Evolutionary conservation across 2,113 vertebrate genomes (phyloP).

Genomic region (Trichomycterus rosablanca): DNA sequence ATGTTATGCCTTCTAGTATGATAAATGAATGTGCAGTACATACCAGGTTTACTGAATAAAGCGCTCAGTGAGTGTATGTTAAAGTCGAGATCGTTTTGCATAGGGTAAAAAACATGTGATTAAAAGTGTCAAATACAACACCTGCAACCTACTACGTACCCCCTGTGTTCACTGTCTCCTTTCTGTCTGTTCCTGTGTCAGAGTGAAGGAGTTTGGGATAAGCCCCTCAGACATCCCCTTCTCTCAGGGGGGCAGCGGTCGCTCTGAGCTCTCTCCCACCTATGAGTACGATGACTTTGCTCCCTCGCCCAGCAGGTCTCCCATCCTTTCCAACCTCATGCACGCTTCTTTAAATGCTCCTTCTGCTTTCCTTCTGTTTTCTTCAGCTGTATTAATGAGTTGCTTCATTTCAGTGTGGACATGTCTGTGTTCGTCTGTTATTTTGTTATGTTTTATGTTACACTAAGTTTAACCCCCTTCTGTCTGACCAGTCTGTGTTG

Average conservation of each 20-base stretch:
- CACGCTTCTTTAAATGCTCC: constrained; percentile 5
- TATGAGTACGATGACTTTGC: constrained; percentile 86
- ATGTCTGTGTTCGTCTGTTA: background rate
- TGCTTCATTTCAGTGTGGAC: constrained; percentile 33
- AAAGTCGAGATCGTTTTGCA: too few species aligned
- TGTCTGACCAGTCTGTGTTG: constrained; percentile 5
- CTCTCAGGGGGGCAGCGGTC: constrained; percentile 85
- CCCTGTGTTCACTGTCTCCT: constrained; percentile 1
- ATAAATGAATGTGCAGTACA: too few species aligned
- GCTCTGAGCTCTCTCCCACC: constrained; percentile 91
- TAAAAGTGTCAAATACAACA: too few species aligned
- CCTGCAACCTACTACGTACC: too few species aligned
- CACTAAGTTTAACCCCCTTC: constrained; percentile 7
- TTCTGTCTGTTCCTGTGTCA: constrained; percentile 59
- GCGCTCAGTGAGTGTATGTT: too few species aligned
- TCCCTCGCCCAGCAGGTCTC: constrained; percentile 76
- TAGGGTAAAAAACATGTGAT: too few species aligned
- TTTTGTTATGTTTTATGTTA: background rate
- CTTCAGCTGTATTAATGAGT: constrained; percentile 13
- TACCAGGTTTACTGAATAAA: too few species aligned
- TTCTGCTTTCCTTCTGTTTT: background rate
- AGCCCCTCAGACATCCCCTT: constrained; percentile 98
- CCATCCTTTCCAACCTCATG: constrained; percentile 9
- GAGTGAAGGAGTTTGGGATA: constrained; percentile 99
- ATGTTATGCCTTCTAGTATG: too few species aligned